Percentiles rank a stretch among this genome's conserved stretches.
Conservation (phyloP, 2,113 vertebrate genomes). For the Bolborhynchus lineola region DNA sequence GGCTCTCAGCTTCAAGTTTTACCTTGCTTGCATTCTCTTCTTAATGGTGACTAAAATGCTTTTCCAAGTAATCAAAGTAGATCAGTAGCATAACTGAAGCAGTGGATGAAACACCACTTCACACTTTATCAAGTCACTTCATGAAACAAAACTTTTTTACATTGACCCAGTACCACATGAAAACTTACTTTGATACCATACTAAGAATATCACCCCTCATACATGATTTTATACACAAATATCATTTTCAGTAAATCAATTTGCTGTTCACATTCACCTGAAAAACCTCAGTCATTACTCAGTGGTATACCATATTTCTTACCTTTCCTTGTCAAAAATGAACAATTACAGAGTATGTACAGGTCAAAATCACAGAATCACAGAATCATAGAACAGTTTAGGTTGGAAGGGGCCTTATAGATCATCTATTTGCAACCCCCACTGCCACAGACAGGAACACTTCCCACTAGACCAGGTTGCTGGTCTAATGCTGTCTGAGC, state of each 20-base stretch:
- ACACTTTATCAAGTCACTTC: accelerated
- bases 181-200: background rate
- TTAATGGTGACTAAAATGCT: background rate
- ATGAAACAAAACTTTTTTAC: background rate
- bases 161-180: accelerated
- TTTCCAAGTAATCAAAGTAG: background rate
- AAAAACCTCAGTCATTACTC: background rate
- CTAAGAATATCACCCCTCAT: background rate
- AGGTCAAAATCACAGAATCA: background rate
- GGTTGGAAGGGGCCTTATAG: background rate
- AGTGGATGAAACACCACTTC: background rate
- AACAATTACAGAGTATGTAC: background rate
- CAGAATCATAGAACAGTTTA: background rate
- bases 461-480: background rate
- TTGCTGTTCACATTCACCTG: background rate
- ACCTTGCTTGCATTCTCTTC: background rate
- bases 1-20: background rate
- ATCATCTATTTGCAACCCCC: background rate
- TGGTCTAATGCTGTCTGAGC: background rate
- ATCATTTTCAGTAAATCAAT: background rate
- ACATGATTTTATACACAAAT: background rate
- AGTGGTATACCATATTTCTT: background rate
- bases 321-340: background rate
- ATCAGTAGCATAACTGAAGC: background rate
- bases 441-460: background rate